Conservation (phyloP, 2,113 vertebrate genomes). For the Corvus moneduloides region DNA sequence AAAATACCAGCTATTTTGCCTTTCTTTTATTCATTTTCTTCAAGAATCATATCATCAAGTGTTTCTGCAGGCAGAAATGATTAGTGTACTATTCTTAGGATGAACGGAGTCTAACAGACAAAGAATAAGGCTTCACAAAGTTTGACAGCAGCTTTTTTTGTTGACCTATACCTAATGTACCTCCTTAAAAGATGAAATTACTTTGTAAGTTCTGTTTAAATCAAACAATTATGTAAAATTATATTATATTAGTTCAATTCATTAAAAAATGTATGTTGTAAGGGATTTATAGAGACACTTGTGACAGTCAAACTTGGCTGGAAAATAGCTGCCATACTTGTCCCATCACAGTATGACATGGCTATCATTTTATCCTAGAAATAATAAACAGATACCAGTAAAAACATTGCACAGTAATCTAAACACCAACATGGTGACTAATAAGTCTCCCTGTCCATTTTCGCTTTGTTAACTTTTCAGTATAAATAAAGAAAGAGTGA, state of each 20-base stretch:
- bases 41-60: constrained; percentile 48
- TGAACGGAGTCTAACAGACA: constrained; percentile 40
- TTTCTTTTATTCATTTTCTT: constrained; percentile 60
- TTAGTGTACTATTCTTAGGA: constrained; percentile 67
- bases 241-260: not conserved
- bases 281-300: not conserved
- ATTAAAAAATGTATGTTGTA: not conserved
- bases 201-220: not conserved
- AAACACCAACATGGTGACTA: not conserved
- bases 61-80: constrained; percentile 65
- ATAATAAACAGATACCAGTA: not conserved
- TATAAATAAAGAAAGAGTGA: not conserved
- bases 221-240: not conserved
- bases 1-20: constrained; percentile 27
- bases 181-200: not conserved
- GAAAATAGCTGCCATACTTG: not conserved
- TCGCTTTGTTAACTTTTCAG: not conserved
- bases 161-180: constrained; percentile 27
- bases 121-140: constrained; percentile 40
- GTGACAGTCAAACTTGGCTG: not conserved
- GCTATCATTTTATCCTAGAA: not conserved
- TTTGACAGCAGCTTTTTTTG: constrained; percentile 42
- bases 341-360: not conserved
- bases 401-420: not conserved
- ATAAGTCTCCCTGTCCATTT: not conserved